Base-by-base conservation (phyloP, 2,888 invertebrate genomes). In the Xylocampa areola region DNA sequence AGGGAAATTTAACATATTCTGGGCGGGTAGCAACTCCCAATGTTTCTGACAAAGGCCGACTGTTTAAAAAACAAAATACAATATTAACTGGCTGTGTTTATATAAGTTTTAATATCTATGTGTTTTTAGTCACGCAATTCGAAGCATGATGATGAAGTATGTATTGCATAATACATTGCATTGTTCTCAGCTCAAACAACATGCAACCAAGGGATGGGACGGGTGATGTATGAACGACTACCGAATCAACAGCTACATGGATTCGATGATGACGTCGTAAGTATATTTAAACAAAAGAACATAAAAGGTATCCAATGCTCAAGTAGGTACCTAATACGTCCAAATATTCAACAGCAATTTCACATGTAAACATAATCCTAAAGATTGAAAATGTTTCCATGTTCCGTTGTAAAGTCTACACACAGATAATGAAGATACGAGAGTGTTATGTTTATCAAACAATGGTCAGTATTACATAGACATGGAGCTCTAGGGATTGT, bases 221-320 rank as follows among this genome's bases (percentile, higher is more conserved):
- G 97, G 83, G 96, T 98, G 27, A 96, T 97, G 91, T 98, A 98
- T 84, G 98, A 98, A 90, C 95, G 98, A 80, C 90, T 98, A 77
- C 97, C 98, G 30, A 98, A 98, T 86, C 97, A 97, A 80, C 98
- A 98, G 86, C 91, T 98, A 29, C 97, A 97, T 92, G 97, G 97
- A 62, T 98, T 97, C 79, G 97, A 98, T 78, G 97, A 98, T 78
- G 98, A 98, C 85, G 96, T 97, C 76, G 97, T 98, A 79, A 92
- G 95, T 92, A 76, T 61, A 50, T n/a, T n/a, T n/a, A 17, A 47
- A 11, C 25, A 1, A 25, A 8, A 25, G 6, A 2, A 5, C 5
- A 23, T 7, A 2, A 23, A 23, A 23, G 3, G 6, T n/a, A n/a
- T n/a, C n/a, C n/a, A 23, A 6, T 5, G 23, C 4, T 23, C 6